A percentile compares a stretch with the other conserved stretches of the same genome.
Conservation (phyloP, 2,888 invertebrate genomes). For the Pinctada fucata region DNA sequence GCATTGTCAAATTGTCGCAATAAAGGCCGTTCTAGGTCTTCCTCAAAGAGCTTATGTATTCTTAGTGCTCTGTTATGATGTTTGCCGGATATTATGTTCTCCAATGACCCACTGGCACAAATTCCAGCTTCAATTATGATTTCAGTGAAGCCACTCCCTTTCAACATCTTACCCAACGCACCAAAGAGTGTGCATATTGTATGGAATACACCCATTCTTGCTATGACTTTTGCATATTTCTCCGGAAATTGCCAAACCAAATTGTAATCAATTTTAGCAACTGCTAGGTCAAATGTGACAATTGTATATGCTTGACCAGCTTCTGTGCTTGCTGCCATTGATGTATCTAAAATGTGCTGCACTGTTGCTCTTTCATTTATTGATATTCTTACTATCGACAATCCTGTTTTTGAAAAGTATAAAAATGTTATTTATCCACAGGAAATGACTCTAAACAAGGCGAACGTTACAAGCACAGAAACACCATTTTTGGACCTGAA, state of each 20-base stretch:
- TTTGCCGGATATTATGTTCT: slow-evolving; percentile 30
- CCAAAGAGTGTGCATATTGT: slow-evolving; percentile 21
- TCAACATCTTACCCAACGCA: slow-evolving; percentile 36
- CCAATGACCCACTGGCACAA: slow-evolving; percentile 29
- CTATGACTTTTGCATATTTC: no score
- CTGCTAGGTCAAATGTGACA: no score
- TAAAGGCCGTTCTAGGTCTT: slow-evolving; percentile 36
- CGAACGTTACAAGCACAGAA: no score
- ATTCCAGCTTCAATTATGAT: slow-evolving; percentile 25
- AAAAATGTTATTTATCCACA: no score
- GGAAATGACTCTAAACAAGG: no score
- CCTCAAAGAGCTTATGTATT: slow-evolving; percentile 37
- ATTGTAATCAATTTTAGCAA: slow-evolving; percentile 28
- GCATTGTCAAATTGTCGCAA: no score
- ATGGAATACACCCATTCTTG: no score
- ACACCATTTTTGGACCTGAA: no score
- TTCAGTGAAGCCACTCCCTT: slow-evolving; percentile 25
- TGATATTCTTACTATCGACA: no score
- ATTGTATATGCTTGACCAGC: no score
- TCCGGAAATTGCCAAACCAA: slow-evolving; percentile 24
- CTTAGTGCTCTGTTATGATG: no score
- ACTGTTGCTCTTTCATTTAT: slow-evolving; percentile 9
- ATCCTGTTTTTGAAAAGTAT: not conserved
- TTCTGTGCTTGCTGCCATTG: no score
- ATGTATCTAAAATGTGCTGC: not conserved